These are phyloP conservation scores for Aethes cnicana DNA, from an alignment of 2,888 invertebrate species.

Conservation along the genomic window DNA sequence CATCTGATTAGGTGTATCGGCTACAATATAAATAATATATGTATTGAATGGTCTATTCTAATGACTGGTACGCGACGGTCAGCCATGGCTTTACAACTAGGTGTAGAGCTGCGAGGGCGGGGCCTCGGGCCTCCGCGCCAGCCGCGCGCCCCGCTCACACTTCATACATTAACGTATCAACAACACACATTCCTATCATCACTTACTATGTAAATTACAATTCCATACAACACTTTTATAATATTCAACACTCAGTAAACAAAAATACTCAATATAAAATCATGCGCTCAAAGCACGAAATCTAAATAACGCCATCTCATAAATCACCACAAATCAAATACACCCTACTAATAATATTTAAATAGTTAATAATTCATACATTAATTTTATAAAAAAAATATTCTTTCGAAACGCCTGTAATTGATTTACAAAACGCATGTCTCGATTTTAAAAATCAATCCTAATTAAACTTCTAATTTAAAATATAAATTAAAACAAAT, in stretches of 20 bases:
- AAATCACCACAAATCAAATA: constrained; percentile 47
- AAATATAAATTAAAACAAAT: constrained; percentile 70
- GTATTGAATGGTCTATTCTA: constrained; percentile 62
- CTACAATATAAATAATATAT: constrained; percentile 74
- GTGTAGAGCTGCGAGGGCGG: constrained; percentile 19
- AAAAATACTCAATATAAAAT: constrained; percentile 68
- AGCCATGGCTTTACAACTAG: constrained; percentile 62
- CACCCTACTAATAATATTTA: constrained; percentile 21
- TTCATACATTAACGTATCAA: constrained; percentile 48
- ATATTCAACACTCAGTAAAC: constrained; percentile 62
- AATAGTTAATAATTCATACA: constrained; percentile 25
- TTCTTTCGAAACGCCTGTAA: constrained; percentile 48
- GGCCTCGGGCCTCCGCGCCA: constrained; percentile 39
- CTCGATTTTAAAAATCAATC: constrained; percentile 62
- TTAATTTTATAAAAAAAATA: constrained; percentile 46
- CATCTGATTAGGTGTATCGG: constrained; percentile 53
- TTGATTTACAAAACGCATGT: constrained; percentile 43
- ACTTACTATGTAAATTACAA: constrained; percentile 59
- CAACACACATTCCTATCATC: constrained; percentile 47
- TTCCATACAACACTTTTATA: constrained; percentile 63
- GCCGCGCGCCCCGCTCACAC: constrained; percentile 36
- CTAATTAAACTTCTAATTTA: constrained; percentile 49
- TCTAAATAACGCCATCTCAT: constrained; percentile 59
- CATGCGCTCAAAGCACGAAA: constrained; percentile 77
- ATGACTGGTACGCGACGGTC: constrained; percentile 75